Conservation (phyloP, 2,797 vertebrate species). For the Scolopax bukidnonensis region DNA sequence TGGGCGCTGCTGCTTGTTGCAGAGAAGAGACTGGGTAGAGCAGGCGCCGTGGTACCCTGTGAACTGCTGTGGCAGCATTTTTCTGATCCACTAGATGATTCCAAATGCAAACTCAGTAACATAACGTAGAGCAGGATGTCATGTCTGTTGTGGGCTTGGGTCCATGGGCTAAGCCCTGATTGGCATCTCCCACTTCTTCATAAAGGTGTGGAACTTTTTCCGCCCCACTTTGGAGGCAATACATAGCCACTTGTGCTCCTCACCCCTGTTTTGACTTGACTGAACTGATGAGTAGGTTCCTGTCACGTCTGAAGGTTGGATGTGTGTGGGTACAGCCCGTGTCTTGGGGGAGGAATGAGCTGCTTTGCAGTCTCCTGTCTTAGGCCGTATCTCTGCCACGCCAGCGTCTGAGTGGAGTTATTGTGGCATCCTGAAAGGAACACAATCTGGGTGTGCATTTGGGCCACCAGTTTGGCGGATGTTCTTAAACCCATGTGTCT, state of each 20-base stretch:
- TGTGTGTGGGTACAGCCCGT: not conserved
- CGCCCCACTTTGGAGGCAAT: fast-evolving
- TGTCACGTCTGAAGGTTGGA: fast-evolving
- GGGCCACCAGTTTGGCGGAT: not conserved
- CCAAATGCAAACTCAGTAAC: constrained; percentile 25
- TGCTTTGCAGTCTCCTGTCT: not conserved
- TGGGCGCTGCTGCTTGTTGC: not conserved
- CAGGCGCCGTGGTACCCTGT: not conserved
- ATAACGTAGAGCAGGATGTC: not conserved
- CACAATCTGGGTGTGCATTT: not conserved
- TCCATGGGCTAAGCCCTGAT: not conserved
- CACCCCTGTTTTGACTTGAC: not conserved
- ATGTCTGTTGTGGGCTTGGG: not conserved
- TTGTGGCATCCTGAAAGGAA: not conserved
- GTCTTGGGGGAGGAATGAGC: not conserved
- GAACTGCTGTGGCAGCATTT: constrained; percentile 10
- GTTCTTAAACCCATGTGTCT: not conserved
- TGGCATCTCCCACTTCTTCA: not conserved
- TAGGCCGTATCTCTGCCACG: not conserved
- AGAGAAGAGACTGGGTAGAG: not conserved
- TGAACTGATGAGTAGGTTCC: not conserved
- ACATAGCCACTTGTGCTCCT: fast-evolving
- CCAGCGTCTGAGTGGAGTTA: not conserved
- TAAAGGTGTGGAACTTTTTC: not conserved
- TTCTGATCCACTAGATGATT: not conserved